phyloP scores from a whole-genome alignment of 2,888 invertebrate genomes.

The Polietes domitor region DNA sequence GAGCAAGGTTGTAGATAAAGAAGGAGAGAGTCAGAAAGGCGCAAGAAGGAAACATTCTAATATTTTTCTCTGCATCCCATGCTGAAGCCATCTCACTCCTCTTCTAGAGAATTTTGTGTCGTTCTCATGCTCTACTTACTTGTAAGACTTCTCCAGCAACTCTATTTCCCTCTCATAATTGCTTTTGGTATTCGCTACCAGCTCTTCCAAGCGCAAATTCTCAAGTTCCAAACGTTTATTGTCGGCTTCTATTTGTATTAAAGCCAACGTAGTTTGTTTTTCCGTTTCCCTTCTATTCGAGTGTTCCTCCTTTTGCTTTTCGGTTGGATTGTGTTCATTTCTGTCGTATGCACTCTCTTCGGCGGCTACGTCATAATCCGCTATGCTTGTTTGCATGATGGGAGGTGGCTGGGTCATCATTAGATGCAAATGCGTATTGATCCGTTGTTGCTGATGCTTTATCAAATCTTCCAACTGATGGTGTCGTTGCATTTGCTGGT shows the following conservation, averaged over 20 bases:
- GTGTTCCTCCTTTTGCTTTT: background rate
- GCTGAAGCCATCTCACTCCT: background rate
- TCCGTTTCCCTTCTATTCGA: background rate
- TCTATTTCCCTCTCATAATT: slow-evolving; percentile 80
- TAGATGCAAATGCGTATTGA: slow-evolving; percentile 79
- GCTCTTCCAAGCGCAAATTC: slow-evolving; percentile 79
- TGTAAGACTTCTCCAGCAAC: slow-evolving; percentile 79
- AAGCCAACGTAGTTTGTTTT: slow-evolving; percentile 55
- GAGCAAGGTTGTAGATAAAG: no score
- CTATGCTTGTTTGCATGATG: background rate
- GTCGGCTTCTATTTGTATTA: slow-evolving; percentile 75
- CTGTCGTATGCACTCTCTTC: background rate
- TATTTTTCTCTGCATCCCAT: no score
- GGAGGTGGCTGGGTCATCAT: slow-evolving; percentile 77
- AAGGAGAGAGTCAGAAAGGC: no score
- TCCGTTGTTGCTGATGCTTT: slow-evolving; percentile 79
- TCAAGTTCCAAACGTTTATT: slow-evolving; percentile 78
- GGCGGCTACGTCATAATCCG: background rate
- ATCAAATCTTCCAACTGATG: slow-evolving; percentile 79
- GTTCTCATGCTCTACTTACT: slow-evolving; percentile 74
- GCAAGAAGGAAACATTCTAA: no score
- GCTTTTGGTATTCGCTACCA: slow-evolving; percentile 78
- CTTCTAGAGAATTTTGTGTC: no score
- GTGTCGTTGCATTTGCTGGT: slow-evolving; percentile 79
- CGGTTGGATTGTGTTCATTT: slow-evolving; percentile 1